phyloP scores from a whole-genome alignment of 1,140 invertebrate genomes.

The Fopius arisanus region DNA sequence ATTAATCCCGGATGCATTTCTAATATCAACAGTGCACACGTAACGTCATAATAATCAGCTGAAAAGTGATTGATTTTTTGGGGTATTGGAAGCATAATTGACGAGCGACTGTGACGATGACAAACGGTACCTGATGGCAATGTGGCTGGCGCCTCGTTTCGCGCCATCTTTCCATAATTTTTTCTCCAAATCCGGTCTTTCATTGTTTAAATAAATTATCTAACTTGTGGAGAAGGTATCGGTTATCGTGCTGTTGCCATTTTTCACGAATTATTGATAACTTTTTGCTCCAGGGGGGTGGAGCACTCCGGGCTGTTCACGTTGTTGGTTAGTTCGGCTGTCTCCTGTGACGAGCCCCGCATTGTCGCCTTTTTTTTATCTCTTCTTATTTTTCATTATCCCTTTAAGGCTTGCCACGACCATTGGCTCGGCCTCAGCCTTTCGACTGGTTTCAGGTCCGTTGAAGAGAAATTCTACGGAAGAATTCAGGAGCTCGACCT shows the following conservation, averaged over 20 bases:
- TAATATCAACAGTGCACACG: constrained; percentile 40
- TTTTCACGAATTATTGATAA: not conserved
- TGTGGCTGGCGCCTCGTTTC: constrained; percentile 50
- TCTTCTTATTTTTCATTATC: not conserved
- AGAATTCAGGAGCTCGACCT: no score
- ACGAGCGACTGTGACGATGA: constrained; percentile 38
- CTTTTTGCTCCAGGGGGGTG: no score
- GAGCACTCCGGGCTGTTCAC: not conserved
- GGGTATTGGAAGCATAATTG: not conserved
- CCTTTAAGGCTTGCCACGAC: constrained; percentile 3
- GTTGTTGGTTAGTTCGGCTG: constrained; percentile 25
- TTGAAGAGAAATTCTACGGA: not conserved
- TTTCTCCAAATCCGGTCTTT: constrained; percentile 22
- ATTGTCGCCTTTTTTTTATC: constrained; percentile 8
- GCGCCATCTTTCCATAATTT: constrained; percentile 47
- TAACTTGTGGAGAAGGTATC: not conserved
- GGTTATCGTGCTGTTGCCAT: not conserved
- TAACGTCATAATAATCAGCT: constrained; percentile 41
- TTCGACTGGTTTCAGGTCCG: not conserved
- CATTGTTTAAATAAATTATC: constrained; percentile 1
- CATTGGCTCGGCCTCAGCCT: not conserved
- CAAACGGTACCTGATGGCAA: constrained; percentile 47
- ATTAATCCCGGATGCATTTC: constrained; percentile 39
- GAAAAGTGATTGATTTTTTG: constrained; percentile 25
- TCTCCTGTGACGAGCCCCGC: constrained; percentile 13